Evolutionary conservation across 2,113 vertebrate genomes (phyloP).

Genomic region (Nestor notabilis): DNA sequence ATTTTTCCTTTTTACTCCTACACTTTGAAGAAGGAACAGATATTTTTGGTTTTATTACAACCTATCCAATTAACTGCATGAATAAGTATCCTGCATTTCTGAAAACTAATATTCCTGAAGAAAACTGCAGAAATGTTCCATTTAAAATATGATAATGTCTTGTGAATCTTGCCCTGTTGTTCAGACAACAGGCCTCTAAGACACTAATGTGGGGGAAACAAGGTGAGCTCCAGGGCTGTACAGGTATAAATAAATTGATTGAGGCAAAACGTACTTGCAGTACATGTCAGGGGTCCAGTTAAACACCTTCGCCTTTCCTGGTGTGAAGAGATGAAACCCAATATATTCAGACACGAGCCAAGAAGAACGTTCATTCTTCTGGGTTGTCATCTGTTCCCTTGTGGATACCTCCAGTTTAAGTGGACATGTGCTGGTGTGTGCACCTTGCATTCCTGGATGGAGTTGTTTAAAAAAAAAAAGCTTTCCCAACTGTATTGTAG

Average conservation of each 20-base stretch:
- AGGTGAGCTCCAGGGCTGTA: not conserved
- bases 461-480: not conserved
- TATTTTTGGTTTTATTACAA: not conserved
- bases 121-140: not conserved
- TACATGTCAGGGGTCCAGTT: not conserved
- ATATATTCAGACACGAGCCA: not conserved
- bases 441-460: not conserved
- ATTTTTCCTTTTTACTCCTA: not conserved
- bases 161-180: not conserved
- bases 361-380: not conserved
- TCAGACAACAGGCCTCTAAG: not conserved
- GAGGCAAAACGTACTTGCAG: not conserved
- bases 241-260: not conserved
- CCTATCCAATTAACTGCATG: not conserved
- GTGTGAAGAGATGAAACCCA: not conserved
- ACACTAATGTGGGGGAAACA: not conserved
- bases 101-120: not conserved
- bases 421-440: rapidly evolving
- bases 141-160: not conserved
- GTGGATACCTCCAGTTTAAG: not conserved
- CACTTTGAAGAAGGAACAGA: not conserved
- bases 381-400: not conserved
- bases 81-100: conserved; percentile 13
- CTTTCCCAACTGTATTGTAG: not conserved
- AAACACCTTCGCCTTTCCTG: not conserved